Conservation (phyloP, 2,113 vertebrate genomes). For the Mixornis gularis region DNA sequence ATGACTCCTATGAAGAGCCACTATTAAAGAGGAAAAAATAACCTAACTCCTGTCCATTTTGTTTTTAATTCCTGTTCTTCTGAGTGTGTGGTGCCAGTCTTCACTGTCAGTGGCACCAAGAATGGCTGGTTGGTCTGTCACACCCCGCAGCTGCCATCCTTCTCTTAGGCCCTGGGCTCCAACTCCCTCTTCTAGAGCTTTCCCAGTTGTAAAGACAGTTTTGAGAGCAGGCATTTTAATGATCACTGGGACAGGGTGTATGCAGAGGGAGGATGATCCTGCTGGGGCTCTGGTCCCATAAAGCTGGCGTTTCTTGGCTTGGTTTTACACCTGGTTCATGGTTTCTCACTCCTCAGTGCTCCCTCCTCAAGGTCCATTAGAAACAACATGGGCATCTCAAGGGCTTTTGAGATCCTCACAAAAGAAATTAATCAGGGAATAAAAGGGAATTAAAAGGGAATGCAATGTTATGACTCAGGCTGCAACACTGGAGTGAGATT, state of each 20-base stretch:
- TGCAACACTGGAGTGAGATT: not conserved
- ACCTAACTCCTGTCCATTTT: not conserved
- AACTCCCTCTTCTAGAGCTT: not conserved
- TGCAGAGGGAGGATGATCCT: rapidly evolving
- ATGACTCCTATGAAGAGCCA: not conserved
- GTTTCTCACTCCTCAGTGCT: not conserved
- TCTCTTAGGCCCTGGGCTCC: not conserved
- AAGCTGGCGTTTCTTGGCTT: not conserved
- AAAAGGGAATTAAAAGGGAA: not conserved
- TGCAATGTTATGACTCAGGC: not conserved
- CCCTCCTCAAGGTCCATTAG: not conserved
- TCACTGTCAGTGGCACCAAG: not conserved
- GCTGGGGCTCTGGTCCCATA: not conserved
- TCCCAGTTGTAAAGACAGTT: not conserved
- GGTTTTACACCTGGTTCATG: not conserved
- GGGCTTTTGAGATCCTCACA: not conserved
- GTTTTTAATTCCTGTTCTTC: not conserved
- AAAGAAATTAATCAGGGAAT: not conserved
- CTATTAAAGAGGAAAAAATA: not conserved
- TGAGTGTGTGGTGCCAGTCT: not conserved
- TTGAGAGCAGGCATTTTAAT: not conserved
- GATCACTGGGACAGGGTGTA: not conserved
- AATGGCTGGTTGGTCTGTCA: not conserved
- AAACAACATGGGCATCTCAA: not conserved
- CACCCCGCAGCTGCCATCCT: not conserved